Percentiles rank a stretch among this genome's conserved stretches.
Evolutionary conservation across 2,888 invertebrate species (phyloP).

Genomic region (Brachyptera putata): DNA sequence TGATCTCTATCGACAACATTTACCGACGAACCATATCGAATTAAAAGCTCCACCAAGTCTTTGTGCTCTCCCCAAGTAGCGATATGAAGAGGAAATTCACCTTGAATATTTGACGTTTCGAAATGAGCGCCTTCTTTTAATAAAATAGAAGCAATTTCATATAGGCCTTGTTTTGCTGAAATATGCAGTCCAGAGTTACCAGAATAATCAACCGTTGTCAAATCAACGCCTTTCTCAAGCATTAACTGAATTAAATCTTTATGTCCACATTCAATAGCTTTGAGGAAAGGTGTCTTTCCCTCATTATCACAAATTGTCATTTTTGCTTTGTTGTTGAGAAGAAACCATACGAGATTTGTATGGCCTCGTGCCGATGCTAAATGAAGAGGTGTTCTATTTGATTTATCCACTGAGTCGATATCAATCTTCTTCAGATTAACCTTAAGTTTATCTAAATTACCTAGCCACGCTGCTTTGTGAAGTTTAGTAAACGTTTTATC

Average conservation of each 20-base stretch:
- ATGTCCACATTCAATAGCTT: constrained; percentile 40
- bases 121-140: constrained; percentile 39
- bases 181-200: constrained; percentile 39
- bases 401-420: constrained; percentile 38
- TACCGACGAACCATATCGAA: constrained; percentile 38
- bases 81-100: constrained; percentile 40
- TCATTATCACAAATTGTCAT: constrained; percentile 39
- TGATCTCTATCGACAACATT: constrained; percentile 39
- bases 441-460: constrained; percentile 39
- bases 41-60: constrained; percentile 39
- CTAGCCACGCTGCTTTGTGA: constrained; percentile 40
- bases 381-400: constrained; percentile 40
- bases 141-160: constrained; percentile 39
- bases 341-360: constrained; percentile 39
- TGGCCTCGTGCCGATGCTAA: constrained; percentile 40
- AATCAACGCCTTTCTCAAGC: constrained; percentile 38
- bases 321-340: constrained; percentile 39
- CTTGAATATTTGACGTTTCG: constrained; percentile 38
- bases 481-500: constrained; percentile 39
- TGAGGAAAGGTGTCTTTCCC: constrained; percentile 41
- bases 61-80: constrained; percentile 39
- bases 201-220: constrained; percentile 36
- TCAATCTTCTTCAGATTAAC: constrained; percentile 38
- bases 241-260: constrained; percentile 38
- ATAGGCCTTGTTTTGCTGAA: constrained; percentile 38